These are phyloP conservation scores for Chaenodraco wilsoni DNA, from an alignment of 2,797 vertebrate species.

Conservation along the genomic window DNA sequence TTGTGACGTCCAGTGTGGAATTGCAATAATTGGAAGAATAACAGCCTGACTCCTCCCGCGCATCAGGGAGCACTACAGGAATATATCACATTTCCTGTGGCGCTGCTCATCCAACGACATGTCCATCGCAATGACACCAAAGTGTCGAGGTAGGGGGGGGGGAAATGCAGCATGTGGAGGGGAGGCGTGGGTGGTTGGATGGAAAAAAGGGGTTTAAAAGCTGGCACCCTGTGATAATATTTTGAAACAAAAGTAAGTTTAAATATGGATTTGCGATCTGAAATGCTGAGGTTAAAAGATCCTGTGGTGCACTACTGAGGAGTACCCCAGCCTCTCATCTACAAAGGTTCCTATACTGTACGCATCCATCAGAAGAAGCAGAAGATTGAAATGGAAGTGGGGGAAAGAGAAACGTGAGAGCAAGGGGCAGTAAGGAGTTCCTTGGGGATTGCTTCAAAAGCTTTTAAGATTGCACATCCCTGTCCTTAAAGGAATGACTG, in stretches of 20 bases:
- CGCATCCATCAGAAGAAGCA: slow-evolving; percentile 86
- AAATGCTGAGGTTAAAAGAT: slow-evolving; percentile 2
- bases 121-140: slow-evolving; percentile 81
- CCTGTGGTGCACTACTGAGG: neutral
- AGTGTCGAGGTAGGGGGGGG: slow-evolving; percentile 14
- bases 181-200: neutral
- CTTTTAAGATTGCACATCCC: slow-evolving; percentile 49
- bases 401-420: neutral
- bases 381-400: slow-evolving; percentile 30
- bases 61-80: slow-evolving; percentile 87
- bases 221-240: slow-evolving; percentile 2
- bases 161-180: slow-evolving; percentile 9
- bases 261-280: neutral
- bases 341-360: neutral
- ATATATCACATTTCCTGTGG: slow-evolving; percentile 90
- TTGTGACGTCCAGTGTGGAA: slow-evolving; percentile 43
- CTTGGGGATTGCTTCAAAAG: slow-evolving; percentile 52
- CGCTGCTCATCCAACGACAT: slow-evolving; percentile 88
- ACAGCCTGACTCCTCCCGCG: slow-evolving; percentile 72
- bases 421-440: slow-evolving; percentile 12
- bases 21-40: slow-evolving; percentile 73
- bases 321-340: slow-evolving; percentile 1
- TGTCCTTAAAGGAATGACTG: slow-evolving; percentile 47
- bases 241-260: slow-evolving; percentile 2
- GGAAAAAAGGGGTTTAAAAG: slow-evolving; percentile 17